Percentiles rank a stretch among this genome's conserved stretches.
These are phyloP conservation scores for Felis chaus DNA, from an alignment of 2,113 vertebrate genomes.

Conservation along the genomic window DNA sequence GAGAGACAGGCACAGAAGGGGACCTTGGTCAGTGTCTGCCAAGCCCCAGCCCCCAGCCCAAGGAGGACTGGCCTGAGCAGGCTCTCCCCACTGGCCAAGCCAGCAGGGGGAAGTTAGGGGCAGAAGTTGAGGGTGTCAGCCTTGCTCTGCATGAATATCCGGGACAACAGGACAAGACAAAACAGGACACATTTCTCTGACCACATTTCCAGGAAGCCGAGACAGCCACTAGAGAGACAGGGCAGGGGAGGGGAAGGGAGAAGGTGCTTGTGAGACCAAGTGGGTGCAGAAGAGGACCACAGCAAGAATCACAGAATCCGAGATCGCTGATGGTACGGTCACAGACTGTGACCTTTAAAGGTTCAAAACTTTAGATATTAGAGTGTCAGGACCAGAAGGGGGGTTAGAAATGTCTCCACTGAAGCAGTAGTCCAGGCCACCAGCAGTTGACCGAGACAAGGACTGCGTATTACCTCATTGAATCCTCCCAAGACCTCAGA, in stretches of 20 bases:
- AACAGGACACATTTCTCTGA: background rate
- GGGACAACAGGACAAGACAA: background rate
- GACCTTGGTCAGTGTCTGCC: conserved; percentile 39
- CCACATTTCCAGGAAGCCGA: background rate
- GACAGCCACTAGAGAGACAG: background rate
- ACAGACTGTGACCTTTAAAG: background rate
- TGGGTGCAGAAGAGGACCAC: background rate
- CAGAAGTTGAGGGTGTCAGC: background rate
- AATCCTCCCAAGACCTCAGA: background rate
- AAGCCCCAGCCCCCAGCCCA: background rate
- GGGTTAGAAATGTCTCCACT: background rate
- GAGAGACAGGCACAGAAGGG: background rate
- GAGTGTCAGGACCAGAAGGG: background rate
- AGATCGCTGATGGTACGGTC: accelerated
- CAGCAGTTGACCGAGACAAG: background rate
- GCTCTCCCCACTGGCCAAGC: background rate
- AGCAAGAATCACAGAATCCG: background rate
- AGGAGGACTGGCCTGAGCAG: background rate
- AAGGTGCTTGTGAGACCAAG: background rate
- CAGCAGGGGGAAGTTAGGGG: background rate
- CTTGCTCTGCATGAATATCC: background rate
- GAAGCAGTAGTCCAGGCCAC: background rate
- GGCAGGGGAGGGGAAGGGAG: background rate
- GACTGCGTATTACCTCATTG: background rate
- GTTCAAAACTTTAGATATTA: background rate